Conservation (phyloP, 2,797 vertebrate genomes). For the Sebastes aleutianus region DNA sequence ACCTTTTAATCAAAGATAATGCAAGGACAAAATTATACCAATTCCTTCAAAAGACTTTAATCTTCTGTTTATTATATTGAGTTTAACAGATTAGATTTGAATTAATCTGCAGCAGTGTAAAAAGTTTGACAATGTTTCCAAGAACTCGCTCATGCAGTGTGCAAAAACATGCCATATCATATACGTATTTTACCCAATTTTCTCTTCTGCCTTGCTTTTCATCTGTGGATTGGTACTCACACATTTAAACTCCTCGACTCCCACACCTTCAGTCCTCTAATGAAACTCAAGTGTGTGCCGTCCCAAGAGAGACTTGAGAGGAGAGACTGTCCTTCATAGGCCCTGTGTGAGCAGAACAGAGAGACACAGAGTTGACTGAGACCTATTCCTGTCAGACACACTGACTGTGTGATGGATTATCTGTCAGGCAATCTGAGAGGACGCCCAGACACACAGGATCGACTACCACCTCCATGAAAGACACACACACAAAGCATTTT, state of each 20-base stretch:
- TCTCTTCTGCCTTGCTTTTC: not conserved
- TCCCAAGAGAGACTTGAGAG: constrained; percentile 45
- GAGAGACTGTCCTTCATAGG: constrained; percentile 67
- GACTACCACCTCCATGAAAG: constrained; percentile 63
- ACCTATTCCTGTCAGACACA: constrained; percentile 76
- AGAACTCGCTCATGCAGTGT: not conserved
- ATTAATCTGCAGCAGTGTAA: not conserved
- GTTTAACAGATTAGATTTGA: not conserved
- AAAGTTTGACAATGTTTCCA: not conserved
- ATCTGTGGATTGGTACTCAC: not conserved
- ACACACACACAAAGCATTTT: constrained; percentile 20
- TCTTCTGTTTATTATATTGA: not conserved
- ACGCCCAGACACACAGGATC: constrained; percentile 76
- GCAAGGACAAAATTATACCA: not conserved
- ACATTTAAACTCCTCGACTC: constrained; percentile 17
- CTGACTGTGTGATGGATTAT: constrained; percentile 86
- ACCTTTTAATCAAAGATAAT: not conserved
- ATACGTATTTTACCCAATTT: not conserved
- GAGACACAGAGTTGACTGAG: constrained; percentile 52
- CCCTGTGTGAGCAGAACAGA: constrained; percentile 26
- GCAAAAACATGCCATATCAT: not conserved
- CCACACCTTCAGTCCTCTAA: constrained; percentile 36
- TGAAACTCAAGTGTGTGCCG: constrained; percentile 46
- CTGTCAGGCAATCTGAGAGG: constrained; percentile 78
- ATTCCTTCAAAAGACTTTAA: not conserved